These are phyloP conservation scores for Ptilorrhoa leucosticta DNA, from an alignment of 2,113 vertebrate species.

Conservation along the genomic window DNA sequence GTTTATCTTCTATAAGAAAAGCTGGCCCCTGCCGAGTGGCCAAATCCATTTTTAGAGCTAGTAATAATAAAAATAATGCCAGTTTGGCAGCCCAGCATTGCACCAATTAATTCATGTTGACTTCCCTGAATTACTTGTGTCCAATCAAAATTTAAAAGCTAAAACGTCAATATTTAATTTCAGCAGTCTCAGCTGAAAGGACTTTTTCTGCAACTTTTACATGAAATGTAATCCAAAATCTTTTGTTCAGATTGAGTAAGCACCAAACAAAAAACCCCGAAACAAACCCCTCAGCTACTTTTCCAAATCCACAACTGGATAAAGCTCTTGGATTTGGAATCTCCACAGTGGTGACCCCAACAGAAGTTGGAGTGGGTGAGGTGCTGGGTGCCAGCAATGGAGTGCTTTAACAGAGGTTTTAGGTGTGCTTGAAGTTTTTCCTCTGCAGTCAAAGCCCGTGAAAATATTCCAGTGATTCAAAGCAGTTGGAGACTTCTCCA, in stretches of 20 bases:
- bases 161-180: constrained; percentile 53
- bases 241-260: not conserved
- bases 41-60: constrained; percentile 20
- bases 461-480: not conserved
- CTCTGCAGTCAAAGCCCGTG: not conserved
- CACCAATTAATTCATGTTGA: constrained; percentile 36
- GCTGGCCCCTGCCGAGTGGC: not conserved
- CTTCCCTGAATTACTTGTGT: constrained; percentile 18
- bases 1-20: not conserved
- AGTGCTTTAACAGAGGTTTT: not conserved
- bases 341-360: not conserved
- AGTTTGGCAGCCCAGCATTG: constrained; percentile 5
- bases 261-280: not conserved
- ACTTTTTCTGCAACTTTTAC: constrained; percentile 18
- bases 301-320: not conserved
- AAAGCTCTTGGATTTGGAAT: not conserved
- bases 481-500: not conserved
- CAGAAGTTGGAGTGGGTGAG: not conserved
- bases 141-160: constrained; percentile 50
- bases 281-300: not conserved
- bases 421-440: not conserved
- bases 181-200: constrained; percentile 13
- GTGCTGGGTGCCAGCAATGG: not conserved
- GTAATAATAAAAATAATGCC: constrained; percentile 10
- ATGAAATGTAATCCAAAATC: constrained; percentile 9